These are phyloP conservation scores for Pseudomyrmex concolor DNA, from an alignment of 1,140 invertebrate genomes.

Conservation along the genomic window DNA sequence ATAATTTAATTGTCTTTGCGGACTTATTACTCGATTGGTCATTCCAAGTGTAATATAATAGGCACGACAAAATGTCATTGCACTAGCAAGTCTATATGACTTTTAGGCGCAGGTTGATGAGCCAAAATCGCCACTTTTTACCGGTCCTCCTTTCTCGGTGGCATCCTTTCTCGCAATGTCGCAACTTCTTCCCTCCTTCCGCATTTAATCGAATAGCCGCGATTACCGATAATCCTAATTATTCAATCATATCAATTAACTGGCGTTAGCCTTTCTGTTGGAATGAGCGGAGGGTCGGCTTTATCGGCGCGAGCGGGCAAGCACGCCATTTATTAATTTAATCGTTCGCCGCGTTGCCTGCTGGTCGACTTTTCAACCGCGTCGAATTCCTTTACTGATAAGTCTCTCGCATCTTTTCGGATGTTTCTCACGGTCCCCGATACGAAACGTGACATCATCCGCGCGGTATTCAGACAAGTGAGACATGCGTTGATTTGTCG, in stretches of 20 bases:
- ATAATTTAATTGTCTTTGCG: no score
- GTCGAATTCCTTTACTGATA: conserved; percentile 34
- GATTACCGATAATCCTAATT: conserved; percentile 53
- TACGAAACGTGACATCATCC: conserved; percentile 69
- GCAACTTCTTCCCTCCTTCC: no score
- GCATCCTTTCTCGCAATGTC: background rate
- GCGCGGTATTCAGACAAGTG: conserved; percentile 65
- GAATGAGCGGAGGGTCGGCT: background rate
- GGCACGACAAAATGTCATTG: no score
- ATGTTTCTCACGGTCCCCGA: conserved; percentile 62
- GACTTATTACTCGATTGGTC: no score
- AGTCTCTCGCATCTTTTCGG: conserved; percentile 31
- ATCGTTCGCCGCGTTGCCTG: conserved; percentile 27
- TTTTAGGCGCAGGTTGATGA: no score
- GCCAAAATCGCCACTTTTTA: no score
- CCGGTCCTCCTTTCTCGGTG: no score
- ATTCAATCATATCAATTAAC: conserved; percentile 29
- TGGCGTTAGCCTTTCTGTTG: conserved; percentile 22
- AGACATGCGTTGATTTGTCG: conserved; percentile 54
- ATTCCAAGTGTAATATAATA: no score
- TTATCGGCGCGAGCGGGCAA: conserved; percentile 10
- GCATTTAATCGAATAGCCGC: conserved; percentile 14
- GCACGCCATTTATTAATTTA: conserved; percentile 50
- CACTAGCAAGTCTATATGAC: no score
- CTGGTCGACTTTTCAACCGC: conserved; percentile 21